Percentiles rank a stretch among this genome's conserved stretches.
phyloP scores from a whole-genome alignment of 1,140 invertebrate genomes.

The Samia ricini region DNA sequence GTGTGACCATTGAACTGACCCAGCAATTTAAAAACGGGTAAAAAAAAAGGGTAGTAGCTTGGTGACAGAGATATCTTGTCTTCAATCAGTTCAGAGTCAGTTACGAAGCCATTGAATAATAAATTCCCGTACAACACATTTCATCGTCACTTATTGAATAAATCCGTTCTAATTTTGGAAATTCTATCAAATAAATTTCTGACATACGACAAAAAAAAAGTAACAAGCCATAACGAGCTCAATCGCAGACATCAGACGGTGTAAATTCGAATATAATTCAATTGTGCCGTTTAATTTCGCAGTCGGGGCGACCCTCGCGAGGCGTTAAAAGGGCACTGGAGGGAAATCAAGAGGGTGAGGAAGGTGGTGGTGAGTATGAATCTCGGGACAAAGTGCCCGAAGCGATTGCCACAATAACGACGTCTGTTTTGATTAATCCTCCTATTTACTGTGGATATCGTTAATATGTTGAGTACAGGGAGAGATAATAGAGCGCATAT shows the following conservation, averaged over 20 bases:
- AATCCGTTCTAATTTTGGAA: neutral
- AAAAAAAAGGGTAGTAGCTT: too few species aligned
- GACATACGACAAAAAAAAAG: neutral
- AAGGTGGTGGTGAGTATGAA: slow-evolving; percentile 42
- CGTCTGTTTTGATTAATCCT: slow-evolving; percentile 10
- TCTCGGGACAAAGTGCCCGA: slow-evolving; percentile 30
- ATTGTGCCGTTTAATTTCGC: slow-evolving; percentile 53
- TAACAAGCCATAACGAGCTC: slow-evolving; percentile 29
- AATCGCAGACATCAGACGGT: slow-evolving; percentile 32
- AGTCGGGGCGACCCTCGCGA: slow-evolving; percentile 35
- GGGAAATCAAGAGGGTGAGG: slow-evolving; percentile 37
- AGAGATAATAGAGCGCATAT: neutral
- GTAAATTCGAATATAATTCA: slow-evolving; percentile 43
- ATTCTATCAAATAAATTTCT: neutral
- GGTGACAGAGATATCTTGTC: too few species aligned
- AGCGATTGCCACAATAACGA: slow-evolving; percentile 47
- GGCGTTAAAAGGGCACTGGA: slow-evolving; percentile 55
- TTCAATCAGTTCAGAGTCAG: neutral
- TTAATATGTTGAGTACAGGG: neutral
- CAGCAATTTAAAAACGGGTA: too few species aligned
- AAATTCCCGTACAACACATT: neutral
- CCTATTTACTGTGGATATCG: neutral
- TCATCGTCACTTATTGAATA: neutral
- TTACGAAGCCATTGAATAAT: neutral
- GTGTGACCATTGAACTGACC: too few species aligned